phyloP scores from a whole-genome alignment of 2,888 invertebrate species.

The Pseudococcus viburni region DNA sequence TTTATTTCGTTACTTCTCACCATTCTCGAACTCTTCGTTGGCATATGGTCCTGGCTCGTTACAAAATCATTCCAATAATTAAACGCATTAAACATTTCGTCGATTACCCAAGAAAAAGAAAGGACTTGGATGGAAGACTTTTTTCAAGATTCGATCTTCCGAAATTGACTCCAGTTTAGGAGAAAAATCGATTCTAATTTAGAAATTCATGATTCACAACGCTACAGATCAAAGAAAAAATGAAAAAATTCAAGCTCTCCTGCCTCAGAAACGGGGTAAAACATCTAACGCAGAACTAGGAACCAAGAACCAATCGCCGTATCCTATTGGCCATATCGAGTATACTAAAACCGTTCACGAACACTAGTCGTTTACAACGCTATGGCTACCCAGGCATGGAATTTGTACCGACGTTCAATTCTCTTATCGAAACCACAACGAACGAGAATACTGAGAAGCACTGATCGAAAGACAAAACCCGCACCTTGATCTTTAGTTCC shows the following conservation, averaged over 20 bases:
- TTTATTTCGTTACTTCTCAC: not conserved
- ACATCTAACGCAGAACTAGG: not conserved
- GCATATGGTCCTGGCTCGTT: not conserved
- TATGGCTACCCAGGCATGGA: not conserved
- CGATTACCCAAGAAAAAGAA: not conserved
- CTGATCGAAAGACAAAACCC: constrained; percentile 62
- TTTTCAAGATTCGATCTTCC: too few relatives aligned
- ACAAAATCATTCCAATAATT: not conserved
- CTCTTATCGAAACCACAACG: constrained; percentile 18
- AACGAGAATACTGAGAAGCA: constrained; percentile 43
- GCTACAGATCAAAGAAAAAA: too few relatives aligned
- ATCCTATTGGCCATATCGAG: not conserved
- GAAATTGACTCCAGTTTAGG: too few relatives aligned
- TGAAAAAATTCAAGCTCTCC: too few relatives aligned
- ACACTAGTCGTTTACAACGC: not conserved
- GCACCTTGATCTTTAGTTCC: constrained; percentile 65
- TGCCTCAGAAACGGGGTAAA: not conserved
- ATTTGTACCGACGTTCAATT: constrained; percentile 24
- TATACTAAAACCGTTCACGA: not conserved
- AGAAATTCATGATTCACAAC: too few relatives aligned
- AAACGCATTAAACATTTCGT: not conserved
- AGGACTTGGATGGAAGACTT: too few relatives aligned
- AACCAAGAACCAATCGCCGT: not conserved
- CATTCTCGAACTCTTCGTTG: not conserved
- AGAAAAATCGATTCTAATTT: too few relatives aligned